Percentiles rank a stretch among this genome's conserved stretches.
phyloP scores from a whole-genome alignment of 1,140 invertebrate species.

The Bombyx mandarina region DNA sequence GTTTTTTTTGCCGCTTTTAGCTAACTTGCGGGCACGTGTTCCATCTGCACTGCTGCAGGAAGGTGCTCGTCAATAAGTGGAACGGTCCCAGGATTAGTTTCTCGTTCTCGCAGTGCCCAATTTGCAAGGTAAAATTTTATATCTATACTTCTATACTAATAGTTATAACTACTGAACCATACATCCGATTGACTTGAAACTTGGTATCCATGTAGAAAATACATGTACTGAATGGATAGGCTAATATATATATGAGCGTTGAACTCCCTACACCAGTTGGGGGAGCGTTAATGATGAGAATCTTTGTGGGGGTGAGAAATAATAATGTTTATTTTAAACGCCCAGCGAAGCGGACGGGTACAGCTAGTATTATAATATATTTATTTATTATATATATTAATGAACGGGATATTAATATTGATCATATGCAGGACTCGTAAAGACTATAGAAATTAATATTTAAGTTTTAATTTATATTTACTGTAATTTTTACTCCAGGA shows the following conservation, averaged over 20 bases:
- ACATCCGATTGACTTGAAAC: too few species aligned
- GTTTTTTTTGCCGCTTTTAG: slow-evolving; percentile 59
- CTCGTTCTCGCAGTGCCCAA: slow-evolving; percentile 95
- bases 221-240: neutral
- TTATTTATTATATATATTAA: neutral
- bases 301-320: too few species aligned
- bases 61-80: slow-evolving; percentile 91
- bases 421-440: neutral
- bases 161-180: too few species aligned
- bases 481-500: slow-evolving; percentile 55
- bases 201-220: too few species aligned
- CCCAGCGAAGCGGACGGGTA: too few species aligned
- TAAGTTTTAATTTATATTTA: neutral
- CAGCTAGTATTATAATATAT: too few species aligned
- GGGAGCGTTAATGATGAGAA: too few species aligned
- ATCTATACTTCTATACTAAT: neutral
- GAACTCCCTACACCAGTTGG: too few species aligned
- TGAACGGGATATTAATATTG: neutral
- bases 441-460: neutral
- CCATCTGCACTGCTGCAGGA: slow-evolving; percentile 92
- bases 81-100: slow-evolving; percentile 96
- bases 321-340: too few species aligned
- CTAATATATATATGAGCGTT: neutral
- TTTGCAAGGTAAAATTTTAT: slow-evolving; percentile 87
- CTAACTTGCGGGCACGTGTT: slow-evolving; percentile 96